Base-by-base conservation (phyloP, 2,888 invertebrate species). In the Lycia hirtaria region DNA sequence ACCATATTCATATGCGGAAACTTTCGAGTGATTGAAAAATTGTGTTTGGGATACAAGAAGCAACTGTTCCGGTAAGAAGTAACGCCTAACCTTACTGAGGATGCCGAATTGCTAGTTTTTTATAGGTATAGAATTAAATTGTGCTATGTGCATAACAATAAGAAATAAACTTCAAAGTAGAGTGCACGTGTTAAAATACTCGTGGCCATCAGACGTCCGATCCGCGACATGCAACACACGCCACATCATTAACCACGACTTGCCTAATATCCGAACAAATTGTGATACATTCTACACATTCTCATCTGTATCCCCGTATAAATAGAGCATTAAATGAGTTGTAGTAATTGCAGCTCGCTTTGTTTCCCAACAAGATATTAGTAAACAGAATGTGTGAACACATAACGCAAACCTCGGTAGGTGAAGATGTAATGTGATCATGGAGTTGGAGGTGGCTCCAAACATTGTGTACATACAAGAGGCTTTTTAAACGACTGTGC, bases 331-430 rank as follows among this genome's bases (percentile, higher is more conserved):
- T 22, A 9, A 43, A 35, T 35, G 20, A 43, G n/a, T 15, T 49
- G 30, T 3, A 3, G 19, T 1, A 7, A 5, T 17, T 9, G n/a
- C 1, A 38, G 22, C 30, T 41, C 24, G 44, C 19, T 44, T 57
- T 51, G 56, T 57, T 51, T 51, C 47, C 49, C 32, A 50, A 50
- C 33, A 47, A 40, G 41, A 38, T 24, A 51, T 57, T 57, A 52
- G 51, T 57, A 47, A 51, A 57, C 47, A 51, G 41, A 47, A 41
- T 45, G 51, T 57, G 56, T 57, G 47, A 57, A 57, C 22, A 57
- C 15, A 35, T 51, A 52, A 28, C 26, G 47, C 47, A 57, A 57
- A 57, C 56, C 14, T 33, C 41, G 40, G 35, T 40, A 33, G 56
- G 26, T 56, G 40, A 49, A 57, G 41, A 47, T 45, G 51, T 51